Conservation (phyloP, 2,888 invertebrate genomes). For the Dusona sp. region DNA sequence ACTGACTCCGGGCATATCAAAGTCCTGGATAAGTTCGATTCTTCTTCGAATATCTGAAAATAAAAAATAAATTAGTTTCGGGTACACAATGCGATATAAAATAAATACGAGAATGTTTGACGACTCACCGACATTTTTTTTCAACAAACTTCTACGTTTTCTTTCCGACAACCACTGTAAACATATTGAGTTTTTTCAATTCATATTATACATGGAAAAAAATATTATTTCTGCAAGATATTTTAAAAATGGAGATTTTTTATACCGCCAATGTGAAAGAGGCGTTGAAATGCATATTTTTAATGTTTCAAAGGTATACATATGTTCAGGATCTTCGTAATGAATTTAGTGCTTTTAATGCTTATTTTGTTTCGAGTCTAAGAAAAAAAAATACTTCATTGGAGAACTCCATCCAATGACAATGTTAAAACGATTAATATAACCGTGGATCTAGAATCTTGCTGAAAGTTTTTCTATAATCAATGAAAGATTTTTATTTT, state of each 20-base stretch:
- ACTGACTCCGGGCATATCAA: conserved; percentile 99
- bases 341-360: too few relatives aligned
- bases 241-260: background rate
- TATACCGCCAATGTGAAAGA: background rate
- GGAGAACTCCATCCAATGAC: too few relatives aligned
- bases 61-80: conserved; percentile 19
- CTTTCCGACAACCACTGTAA: conserved; percentile 94
- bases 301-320: too few relatives aligned
- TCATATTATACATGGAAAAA: background rate
- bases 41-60: conserved; percentile 91
- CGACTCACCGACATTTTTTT: conserved; percentile 91
- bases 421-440: too few relatives aligned
- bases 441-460: too few relatives aligned
- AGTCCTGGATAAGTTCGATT: conserved; percentile 99
- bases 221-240: background rate
- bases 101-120: background rate
- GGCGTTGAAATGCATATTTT: too few relatives aligned
- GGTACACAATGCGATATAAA: background rate
- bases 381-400: too few relatives aligned
- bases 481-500: too few relatives aligned
- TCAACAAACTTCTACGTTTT: conserved; percentile 92
- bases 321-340: too few relatives aligned
- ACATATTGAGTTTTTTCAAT: conserved; percentile 53
- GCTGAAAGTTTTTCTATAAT: too few relatives aligned
- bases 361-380: too few relatives aligned